Base-by-base conservation (phyloP, 2,797 vertebrate species). In the Sylvilagus floridanus region DNA sequence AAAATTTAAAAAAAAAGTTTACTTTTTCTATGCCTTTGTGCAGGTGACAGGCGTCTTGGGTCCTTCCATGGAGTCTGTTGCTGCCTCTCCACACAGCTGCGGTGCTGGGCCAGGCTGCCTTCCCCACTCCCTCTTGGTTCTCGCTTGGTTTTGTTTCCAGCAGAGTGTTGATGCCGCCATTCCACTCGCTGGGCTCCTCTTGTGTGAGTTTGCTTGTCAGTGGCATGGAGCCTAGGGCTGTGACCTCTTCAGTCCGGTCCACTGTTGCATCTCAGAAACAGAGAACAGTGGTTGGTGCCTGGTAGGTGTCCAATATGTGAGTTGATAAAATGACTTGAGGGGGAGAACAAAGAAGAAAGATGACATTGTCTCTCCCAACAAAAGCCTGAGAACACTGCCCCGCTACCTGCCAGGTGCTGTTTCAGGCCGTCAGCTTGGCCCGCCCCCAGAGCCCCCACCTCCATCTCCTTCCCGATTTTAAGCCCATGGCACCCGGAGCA, bases 1-100 rank as follows among this genome's bases (percentile, higher is more conserved):
- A 57, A 28, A 54, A 35, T 42, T 42, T 9, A 32, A 21, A n/a
- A 10, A 50, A 4, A 28, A 47, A 35, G 7, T 24, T 81, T 21
- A 12, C 21, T 52, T 84, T 68, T 17, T 7, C 14, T 9, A 0
- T 57, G 7, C 47, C 60, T 52, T 52, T 52, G 35, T 7, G 4
- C 32, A 1, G 1, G 7, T 10, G n/a, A 17, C 35, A 13, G 5
- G 7, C 4, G 63, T 35, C 12, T 5, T 13, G 5, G n/a, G 12
- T n/a, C 28, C 50, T 69, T 24, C 14, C 16, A 21, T 42, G 47
- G 82, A 72, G n/a, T 6, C 42, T 35, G 13, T 26, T 16, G 1
- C 69, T n/a, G 1, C n/a, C 42, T 77, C 57, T 69, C 6, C 54
- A 12, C 50, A 2, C 1, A 1, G 12, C 19, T 1, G 13, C 52